phyloP scores from a whole-genome alignment of 1,140 invertebrate species.

The Cydia strobilella region DNA sequence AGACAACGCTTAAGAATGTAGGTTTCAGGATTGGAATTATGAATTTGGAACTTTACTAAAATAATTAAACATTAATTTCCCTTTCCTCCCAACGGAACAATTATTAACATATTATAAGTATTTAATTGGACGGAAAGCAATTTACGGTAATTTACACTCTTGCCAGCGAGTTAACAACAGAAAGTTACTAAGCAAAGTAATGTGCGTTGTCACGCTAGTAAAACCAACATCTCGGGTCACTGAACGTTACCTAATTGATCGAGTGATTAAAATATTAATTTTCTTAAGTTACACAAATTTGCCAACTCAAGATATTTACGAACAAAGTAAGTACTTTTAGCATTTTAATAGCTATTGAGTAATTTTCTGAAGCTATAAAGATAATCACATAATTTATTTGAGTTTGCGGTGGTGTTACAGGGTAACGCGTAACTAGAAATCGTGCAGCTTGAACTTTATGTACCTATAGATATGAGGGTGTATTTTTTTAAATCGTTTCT shows the following conservation, averaged over 20 bases:
- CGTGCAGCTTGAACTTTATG: not conserved
- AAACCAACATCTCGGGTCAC: not conserved
- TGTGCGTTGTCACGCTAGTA: not conserved
- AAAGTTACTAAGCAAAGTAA: not conserved
- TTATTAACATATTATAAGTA: not conserved
- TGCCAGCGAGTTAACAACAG: not conserved
- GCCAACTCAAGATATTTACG: not conserved
- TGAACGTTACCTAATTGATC: not conserved
- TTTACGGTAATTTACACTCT: not conserved
- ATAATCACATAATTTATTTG: conserved; percentile 14
- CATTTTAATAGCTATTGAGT: not conserved
- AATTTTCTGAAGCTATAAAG: not conserved
- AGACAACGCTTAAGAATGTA: too few species aligned
- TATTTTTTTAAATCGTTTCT: too few species aligned
- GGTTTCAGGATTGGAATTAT: too few species aligned
- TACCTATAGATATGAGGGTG: too few species aligned
- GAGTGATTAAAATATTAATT: not conserved
- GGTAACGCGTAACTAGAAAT: not conserved
- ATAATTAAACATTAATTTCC: not conserved
- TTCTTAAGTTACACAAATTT: not conserved
- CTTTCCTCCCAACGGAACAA: not conserved
- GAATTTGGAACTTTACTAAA: not conserved
- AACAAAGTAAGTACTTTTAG: not conserved
- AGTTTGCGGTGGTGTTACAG: not conserved
- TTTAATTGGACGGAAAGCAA: not conserved